Conservation (phyloP, 2,797 vertebrate species). For the Natrix natrix region DNA sequence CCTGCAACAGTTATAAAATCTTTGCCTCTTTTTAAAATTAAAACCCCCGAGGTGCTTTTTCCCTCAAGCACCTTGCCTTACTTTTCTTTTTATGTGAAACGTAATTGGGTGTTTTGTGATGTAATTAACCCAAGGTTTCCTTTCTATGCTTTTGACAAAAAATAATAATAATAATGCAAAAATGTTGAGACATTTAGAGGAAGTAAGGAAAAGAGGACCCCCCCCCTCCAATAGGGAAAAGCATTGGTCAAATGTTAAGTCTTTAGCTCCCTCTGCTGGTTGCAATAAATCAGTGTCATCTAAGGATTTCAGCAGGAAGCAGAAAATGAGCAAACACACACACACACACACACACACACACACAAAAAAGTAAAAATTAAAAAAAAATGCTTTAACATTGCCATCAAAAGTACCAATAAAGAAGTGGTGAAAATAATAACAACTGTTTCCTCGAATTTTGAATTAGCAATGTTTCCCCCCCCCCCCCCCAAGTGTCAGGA, state of each 20-base stretch:
- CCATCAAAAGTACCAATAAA: slow-evolving; percentile 19
- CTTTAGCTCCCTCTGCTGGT: background rate
- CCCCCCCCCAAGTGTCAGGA: fast-evolving
- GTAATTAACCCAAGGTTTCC: background rate
- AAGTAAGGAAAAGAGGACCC: background rate
- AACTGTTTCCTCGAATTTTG: background rate
- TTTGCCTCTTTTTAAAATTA: background rate
- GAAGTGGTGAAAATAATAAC: slow-evolving; percentile 13
- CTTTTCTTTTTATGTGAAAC: background rate
- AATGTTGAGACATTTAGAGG: background rate
- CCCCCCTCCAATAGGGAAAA: background rate
- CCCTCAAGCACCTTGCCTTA: background rate
- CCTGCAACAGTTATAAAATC: background rate
- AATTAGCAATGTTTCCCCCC: background rate
- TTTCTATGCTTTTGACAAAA: background rate
- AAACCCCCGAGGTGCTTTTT: background rate
- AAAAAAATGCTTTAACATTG: background rate
- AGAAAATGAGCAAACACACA: background rate
- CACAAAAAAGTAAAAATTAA: background rate
- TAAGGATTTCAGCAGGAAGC: background rate
- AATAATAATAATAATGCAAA: background rate
- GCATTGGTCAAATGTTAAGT: background rate
- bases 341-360: too few species aligned
- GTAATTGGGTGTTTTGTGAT: background rate
- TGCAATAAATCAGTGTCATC: background rate